These are phyloP conservation scores for Ifrita kowaldi DNA, from an alignment of 2,113 vertebrate species.

Conservation along the genomic window DNA sequence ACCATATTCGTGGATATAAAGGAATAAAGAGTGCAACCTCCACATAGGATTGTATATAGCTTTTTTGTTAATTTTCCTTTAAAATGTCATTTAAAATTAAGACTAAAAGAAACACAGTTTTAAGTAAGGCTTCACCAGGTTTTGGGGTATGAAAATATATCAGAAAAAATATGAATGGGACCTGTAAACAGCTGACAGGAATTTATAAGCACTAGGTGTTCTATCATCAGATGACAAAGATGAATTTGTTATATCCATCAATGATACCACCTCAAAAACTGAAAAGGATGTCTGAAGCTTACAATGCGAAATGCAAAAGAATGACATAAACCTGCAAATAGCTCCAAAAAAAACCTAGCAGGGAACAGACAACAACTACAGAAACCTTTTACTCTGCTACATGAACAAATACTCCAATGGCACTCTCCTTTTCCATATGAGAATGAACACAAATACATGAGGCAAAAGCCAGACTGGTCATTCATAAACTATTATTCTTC, in stretches of 20 bases:
- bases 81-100: neutral
- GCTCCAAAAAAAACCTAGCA: neutral
- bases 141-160: neutral
- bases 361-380: neutral
- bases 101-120: neutral
- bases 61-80: neutral
- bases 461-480: neutral
- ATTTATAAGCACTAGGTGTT: neutral
- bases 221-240: neutral
- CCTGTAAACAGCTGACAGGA: neutral
- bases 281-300: neutral
- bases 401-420: neutral
- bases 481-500: neutral
- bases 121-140: neutral
- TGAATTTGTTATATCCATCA: neutral
- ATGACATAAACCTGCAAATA: neutral
- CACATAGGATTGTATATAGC: accelerated
- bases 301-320: neutral
- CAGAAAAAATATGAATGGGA: neutral
- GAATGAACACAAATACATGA: neutral
- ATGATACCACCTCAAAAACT: neutral
- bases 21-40: neutral
- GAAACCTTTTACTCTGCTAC: neutral
- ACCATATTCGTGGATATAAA: neutral
- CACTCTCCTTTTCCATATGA: neutral